Base-by-base conservation (phyloP, 1,140 invertebrate genomes). In the Choristoneura fumiferana region DNA sequence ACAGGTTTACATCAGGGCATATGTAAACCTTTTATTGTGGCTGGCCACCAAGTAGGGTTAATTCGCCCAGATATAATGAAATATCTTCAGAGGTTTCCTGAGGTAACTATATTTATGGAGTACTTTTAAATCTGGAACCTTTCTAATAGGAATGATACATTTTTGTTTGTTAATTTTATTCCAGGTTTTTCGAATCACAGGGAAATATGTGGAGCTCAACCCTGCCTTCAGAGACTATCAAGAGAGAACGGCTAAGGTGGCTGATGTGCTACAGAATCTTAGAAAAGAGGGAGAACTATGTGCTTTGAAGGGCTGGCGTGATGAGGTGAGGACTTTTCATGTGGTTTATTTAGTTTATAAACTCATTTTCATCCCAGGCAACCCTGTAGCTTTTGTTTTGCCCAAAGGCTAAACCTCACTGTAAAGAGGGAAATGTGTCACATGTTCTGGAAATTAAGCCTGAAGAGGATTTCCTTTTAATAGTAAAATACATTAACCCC, bases 41-140 rank as follows among this genome's bases (percentile, higher is more conserved):
- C 95, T 80, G 95, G 95, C 49, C 92, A 94, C 75, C 96, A 97
- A 92, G 95, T 98, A 45, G 97, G 97, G 37, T 90, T 98, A 38
- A 92, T 98, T 57, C 91, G 94, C 76, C 93, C 94, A 14, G 94
- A 97, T 90, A 94, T 98, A 36, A 91, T 95, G 76, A 93, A 94
- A 77, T 91, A 96, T 76, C 91, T 98, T 57, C 89, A 95, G 40
- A 92, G 92, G 81, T 96, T 95, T 86, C 95, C 96, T 29, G 94
- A 97, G 90, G 95, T 97, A 81, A 64, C 61, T 59, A 18, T 12
- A 54, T 45, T 54, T 35, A 15, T 13, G 17, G 8, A 14, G 1
- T 49, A 9, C 9, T 8, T 4, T 49, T n/a, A n/a, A 49, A 9
- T 22, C 10, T 18, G 8, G 4, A 49, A 1, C 9, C 22, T 10